Evolutionary conservation across 2,113 vertebrate species (phyloP), one percentile per base, ranked within the genome.

Genomic region (Shinisaurus crocodilurus): DNA sequence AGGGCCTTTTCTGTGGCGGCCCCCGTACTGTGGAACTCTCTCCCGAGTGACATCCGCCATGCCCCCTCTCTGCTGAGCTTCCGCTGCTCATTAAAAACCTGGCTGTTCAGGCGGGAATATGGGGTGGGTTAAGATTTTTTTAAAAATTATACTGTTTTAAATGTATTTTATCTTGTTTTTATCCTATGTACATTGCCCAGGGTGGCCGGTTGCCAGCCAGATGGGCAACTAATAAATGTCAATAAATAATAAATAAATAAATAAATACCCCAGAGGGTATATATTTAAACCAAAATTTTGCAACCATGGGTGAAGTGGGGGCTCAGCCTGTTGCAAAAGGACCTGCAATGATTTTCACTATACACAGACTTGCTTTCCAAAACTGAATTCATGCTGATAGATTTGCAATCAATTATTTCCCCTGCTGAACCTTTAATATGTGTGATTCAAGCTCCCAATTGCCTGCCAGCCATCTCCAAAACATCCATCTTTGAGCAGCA

Each of bases 391-490:
- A 29, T 43, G 37, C 37, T 23, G n/a, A 69, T 79, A 54, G 82
- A 50, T 60, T 76, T 50, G n/a, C 43, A 43, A 75, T n/a, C 29
- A 43, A 72, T 20, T 50, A 27, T 48, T 84, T 75, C 23, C 25
- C 32, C 74, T 37, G 43, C n/a, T 57, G 23, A 79, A 67, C 43
- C 60, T 90, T 79, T 90, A 54, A 79, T 85, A 77, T 76, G 72
- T 40, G 32, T 40, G 72, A 90, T 67, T 77, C 88, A 69, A 54
- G 72, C 75, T 50, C 82, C 60, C 7, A 18, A 6, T 37, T 90
- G 82, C 60, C 60, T 90, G 89, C 89, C 89, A 90, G 83, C 89
- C 43, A 67, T 77, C 60, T 79, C 45, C 74, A 69, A 57, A 79
- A 72, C 43, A 32, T 67, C 57, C 82, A 67, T 20, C 43, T 84